These are phyloP conservation scores for Dascyllus trimaculatus DNA, from an alignment of 2,113 vertebrate species.

Conservation along the genomic window DNA sequence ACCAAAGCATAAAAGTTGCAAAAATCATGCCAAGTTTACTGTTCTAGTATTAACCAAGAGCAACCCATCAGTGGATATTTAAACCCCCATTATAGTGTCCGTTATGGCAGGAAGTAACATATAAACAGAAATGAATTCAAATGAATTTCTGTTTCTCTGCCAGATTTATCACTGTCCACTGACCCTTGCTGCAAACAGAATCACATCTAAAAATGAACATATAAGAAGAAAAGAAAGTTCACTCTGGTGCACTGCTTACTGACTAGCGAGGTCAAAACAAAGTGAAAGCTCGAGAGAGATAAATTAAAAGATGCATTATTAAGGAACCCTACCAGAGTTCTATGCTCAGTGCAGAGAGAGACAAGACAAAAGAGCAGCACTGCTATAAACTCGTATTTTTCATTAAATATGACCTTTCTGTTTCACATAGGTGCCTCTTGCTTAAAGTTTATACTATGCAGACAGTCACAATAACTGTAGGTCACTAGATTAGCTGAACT, in stretches of 20 bases:
- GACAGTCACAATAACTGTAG: neutral
- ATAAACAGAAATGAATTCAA: too few species aligned
- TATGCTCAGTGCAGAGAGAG: neutral
- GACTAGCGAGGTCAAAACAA: neutral
- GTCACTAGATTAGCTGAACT: neutral
- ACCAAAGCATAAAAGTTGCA: too few species aligned
- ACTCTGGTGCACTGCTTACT: neutral
- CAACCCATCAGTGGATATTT: too few species aligned
- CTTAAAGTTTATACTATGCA: neutral
- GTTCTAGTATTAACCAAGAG: too few species aligned
- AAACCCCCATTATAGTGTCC: too few species aligned
- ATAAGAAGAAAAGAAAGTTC: neutral
- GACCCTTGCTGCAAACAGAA: neutral
- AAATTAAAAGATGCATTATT: neutral
- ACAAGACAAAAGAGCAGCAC: neutral
- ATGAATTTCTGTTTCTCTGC: too few species aligned
- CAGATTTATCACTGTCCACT: too few species aligned
- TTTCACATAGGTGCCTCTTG: neutral
- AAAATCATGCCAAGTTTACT: too few species aligned
- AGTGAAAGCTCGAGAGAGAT: neutral
- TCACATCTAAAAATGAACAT: neutral
- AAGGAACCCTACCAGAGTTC: neutral
- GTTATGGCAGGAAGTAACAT: too few species aligned
- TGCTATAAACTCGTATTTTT: neutral
- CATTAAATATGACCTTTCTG: neutral